phyloP scores from a whole-genome alignment of 2,888 invertebrate genomes.

The Netelia melanura region DNA sequence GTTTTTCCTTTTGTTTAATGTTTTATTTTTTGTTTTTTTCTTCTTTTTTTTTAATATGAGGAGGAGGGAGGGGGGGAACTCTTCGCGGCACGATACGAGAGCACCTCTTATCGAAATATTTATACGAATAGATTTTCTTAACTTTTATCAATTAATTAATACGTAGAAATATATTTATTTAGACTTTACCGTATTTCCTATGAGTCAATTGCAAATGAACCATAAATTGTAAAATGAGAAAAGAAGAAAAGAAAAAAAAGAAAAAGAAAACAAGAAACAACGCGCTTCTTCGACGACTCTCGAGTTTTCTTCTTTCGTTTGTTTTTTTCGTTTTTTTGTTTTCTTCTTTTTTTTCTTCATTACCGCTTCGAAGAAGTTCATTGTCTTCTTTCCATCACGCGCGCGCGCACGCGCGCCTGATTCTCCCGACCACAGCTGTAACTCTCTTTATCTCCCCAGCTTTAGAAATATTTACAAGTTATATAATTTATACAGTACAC shows the following conservation, averaged over 20 bases:
- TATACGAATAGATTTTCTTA: slow-evolving; percentile 79
- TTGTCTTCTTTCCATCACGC: slow-evolving; percentile 35
- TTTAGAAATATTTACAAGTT: slow-evolving; percentile 66
- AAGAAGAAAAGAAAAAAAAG: not conserved
- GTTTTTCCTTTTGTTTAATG: slow-evolving; percentile 7
- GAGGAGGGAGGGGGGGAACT: slow-evolving; percentile 64
- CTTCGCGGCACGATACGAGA: slow-evolving; percentile 78
- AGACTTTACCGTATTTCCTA: slow-evolving; percentile 79
- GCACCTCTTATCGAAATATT: slow-evolving; percentile 80
- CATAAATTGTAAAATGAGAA: slow-evolving; percentile 75
- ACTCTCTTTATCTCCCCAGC: slow-evolving; percentile 63
- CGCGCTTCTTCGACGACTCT: slow-evolving; percentile 35
- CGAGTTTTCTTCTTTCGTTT: slow-evolving; percentile 1
- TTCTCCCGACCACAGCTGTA: slow-evolving; percentile 51
- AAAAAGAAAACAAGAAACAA: slow-evolving; percentile 16
- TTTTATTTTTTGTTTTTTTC: slow-evolving; percentile 26
- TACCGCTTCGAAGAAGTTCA: slow-evolving; percentile 3
- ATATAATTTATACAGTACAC: slow-evolving; percentile 65
- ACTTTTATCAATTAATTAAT: slow-evolving; percentile 73
- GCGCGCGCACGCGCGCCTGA: slow-evolving; percentile 52
- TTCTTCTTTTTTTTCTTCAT: slow-evolving; percentile 7
- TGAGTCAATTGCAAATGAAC: slow-evolving; percentile 80
- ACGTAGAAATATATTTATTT: slow-evolving; percentile 83
- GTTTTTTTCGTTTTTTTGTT: not conserved
- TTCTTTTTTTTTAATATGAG: slow-evolving; percentile 24